Conservation (phyloP, 2,797 vertebrate genomes). For the Graptemys geographica region DNA sequence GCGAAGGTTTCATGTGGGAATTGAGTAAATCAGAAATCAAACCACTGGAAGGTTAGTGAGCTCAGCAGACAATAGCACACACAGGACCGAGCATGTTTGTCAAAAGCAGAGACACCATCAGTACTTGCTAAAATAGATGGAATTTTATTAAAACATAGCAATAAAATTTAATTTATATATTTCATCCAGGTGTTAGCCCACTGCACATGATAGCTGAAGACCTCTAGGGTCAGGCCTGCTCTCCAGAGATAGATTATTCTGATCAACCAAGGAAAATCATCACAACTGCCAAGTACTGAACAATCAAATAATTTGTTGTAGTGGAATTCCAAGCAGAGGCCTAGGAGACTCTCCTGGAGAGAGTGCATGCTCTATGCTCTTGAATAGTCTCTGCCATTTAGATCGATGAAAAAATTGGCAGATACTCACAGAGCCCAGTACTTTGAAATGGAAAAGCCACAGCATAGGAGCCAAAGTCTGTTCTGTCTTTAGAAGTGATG, state of each 20-base stretch:
- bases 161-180: neutral
- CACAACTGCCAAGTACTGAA: rapidly evolving
- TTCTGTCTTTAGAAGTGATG: rapidly evolving
- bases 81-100: too few relatives aligned
- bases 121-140: neutral
- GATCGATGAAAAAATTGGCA: rapidly evolving
- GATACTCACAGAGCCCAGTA: neutral
- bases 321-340: rapidly evolving
- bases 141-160: neutral
- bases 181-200: neutral
- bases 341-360: rapidly evolving
- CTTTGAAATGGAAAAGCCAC: rapidly evolving
- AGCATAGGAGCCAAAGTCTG: rapidly evolving
- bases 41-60: too few relatives aligned
- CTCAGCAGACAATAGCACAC: too few relatives aligned
- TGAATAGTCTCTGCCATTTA: rapidly evolving
- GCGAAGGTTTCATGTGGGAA: too few relatives aligned
- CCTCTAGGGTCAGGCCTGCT: neutral
- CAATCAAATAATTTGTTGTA: rapidly evolving
- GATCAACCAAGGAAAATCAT: neutral
- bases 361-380: rapidly evolving
- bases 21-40: too few relatives aligned
- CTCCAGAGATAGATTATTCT: neutral
- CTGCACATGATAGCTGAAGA: neutral
- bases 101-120: neutral